Evolutionary conservation across 1,140 invertebrate genomes (phyloP).

Genomic region (Cylas formicarius): DNA sequence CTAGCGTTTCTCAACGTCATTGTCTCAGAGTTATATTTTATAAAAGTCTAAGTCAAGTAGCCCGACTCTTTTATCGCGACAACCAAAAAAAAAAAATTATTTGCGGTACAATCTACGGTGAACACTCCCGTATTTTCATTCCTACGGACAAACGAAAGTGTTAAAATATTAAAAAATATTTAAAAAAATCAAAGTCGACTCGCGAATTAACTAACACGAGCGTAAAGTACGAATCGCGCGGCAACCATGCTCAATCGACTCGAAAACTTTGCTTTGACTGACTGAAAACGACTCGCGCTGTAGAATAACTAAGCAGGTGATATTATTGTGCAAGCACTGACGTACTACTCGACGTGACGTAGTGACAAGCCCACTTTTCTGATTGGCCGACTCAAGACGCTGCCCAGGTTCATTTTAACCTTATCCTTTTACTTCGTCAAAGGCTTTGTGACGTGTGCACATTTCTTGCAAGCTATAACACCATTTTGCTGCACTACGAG

Average conservation of each 20-base stretch:
- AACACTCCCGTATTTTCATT: conserved; percentile 16
- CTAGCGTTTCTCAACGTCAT: conserved; percentile 10
- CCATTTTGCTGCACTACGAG: too few species aligned
- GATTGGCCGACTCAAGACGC: conserved; percentile 20
- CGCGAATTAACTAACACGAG: conserved; percentile 12
- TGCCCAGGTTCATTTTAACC: too few species aligned
- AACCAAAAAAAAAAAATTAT: conserved; percentile 3
- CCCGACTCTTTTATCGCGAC: neutral
- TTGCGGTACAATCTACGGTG: conserved; percentile 5
- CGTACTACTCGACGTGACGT: conserved; percentile 21
- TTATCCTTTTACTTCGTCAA: too few species aligned
- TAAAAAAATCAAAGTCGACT: conserved; percentile 12
- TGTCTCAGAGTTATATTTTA: conserved; percentile 13
- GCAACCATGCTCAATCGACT: conserved; percentile 1
- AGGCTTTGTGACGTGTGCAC: too few species aligned
- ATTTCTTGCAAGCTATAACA: too few species aligned
- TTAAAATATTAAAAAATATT: conserved; percentile 13
- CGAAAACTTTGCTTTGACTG: conserved; percentile 11
- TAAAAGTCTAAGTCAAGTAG: conserved; percentile 7
- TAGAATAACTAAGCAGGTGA: conserved; percentile 22
- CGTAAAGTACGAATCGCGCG: conserved; percentile 12
- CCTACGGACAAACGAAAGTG: conserved; percentile 19
- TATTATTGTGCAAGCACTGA: conserved; percentile 18
- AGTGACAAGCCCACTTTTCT: conserved; percentile 16
- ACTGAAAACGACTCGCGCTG: conserved; percentile 12